Percentiles rank a stretch among this genome's conserved stretches.
Conservation (phyloP, 2,888 invertebrate species). For the Torymus tubicola region DNA sequence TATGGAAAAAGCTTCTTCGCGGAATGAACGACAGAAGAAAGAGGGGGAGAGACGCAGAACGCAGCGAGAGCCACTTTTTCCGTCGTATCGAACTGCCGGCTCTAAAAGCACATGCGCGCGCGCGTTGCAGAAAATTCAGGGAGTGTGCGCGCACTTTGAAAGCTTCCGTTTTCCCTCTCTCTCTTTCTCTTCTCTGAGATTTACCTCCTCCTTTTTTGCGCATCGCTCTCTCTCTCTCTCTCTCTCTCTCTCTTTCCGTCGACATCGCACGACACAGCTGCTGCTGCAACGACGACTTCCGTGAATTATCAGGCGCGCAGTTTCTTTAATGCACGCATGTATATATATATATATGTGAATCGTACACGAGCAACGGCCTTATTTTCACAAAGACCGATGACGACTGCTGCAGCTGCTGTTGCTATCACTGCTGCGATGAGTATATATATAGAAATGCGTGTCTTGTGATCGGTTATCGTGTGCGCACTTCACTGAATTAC, state of each 20-base stretch:
- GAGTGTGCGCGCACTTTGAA: slow-evolving; percentile 36
- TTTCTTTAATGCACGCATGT: slow-evolving; percentile 28
- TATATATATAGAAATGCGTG: too few relatives aligned
- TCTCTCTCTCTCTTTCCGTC: slow-evolving; percentile 8
- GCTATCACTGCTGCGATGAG: too few relatives aligned
- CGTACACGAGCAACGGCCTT: too few relatives aligned
- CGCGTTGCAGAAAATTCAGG: slow-evolving; percentile 20
- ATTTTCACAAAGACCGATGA: too few relatives aligned
- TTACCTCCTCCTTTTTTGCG: background rate
- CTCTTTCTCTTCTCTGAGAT: background rate
- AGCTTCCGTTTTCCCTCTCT: slow-evolving; percentile 47
- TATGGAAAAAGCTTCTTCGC: slow-evolving; percentile 47
- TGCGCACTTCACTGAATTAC: too few relatives aligned
- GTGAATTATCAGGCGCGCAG: slow-evolving; percentile 44
- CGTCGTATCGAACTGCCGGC: slow-evolving; percentile 49
- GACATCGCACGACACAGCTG: background rate
- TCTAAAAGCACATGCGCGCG: slow-evolving; percentile 43
- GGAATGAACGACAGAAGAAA: slow-evolving; percentile 32
- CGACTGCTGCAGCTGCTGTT: too few relatives aligned
- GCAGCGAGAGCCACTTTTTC: background rate
- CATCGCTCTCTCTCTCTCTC: background rate
- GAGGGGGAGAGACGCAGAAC: background rate
- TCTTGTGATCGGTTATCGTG: too few relatives aligned
- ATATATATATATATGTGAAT: background rate
- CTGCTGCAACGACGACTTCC: slow-evolving; percentile 14